Percentiles rank a stretch among this genome's conserved stretches.
phyloP scores from a whole-genome alignment of 2,113 vertebrate species.

The Spermophilus dauricus region DNA sequence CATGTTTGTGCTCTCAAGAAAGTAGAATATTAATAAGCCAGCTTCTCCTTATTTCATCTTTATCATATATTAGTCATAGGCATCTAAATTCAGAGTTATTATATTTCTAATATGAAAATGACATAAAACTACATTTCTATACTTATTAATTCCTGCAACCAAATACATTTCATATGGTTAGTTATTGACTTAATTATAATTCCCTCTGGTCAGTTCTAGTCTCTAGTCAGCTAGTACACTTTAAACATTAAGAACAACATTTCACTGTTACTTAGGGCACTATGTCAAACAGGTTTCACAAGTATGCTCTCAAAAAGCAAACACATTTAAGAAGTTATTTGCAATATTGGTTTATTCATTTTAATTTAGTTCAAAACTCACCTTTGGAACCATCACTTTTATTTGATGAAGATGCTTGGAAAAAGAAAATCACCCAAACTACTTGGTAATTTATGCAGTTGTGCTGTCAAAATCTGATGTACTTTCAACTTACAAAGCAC shows the following conservation, averaged over 20 bases:
- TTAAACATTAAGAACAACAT: constrained; percentile 42
- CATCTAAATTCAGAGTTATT: constrained; percentile 54
- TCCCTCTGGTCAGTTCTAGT: not conserved
- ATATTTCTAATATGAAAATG: constrained; percentile 29
- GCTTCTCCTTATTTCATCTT: not conserved
- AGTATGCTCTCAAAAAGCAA: constrained; percentile 51
- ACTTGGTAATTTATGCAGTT: constrained; percentile 72
- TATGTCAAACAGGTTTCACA: constrained; percentile 19
- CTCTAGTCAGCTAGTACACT: not conserved
- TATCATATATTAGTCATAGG: not conserved
- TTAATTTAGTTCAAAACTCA: constrained; percentile 52
- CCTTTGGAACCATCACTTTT: constrained; percentile 39
- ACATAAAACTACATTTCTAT: constrained; percentile 48
- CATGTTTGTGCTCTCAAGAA: not conserved
- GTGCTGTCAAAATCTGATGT: constrained; percentile 76
- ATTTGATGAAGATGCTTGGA: constrained; percentile 45
- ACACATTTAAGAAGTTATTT: constrained; percentile 56
- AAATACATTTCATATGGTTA: constrained; percentile 33
- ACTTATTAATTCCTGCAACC: not conserved
- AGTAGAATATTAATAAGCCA: constrained; percentile 3
- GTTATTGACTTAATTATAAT: constrained; percentile 33
- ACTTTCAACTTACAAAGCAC: constrained; percentile 86
- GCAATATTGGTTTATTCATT: not conserved
- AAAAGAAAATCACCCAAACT: constrained; percentile 56
- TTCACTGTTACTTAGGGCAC: not conserved